phyloP scores from a whole-genome alignment of 2,888 invertebrate genomes.

The Eupelmus urozonus region DNA sequence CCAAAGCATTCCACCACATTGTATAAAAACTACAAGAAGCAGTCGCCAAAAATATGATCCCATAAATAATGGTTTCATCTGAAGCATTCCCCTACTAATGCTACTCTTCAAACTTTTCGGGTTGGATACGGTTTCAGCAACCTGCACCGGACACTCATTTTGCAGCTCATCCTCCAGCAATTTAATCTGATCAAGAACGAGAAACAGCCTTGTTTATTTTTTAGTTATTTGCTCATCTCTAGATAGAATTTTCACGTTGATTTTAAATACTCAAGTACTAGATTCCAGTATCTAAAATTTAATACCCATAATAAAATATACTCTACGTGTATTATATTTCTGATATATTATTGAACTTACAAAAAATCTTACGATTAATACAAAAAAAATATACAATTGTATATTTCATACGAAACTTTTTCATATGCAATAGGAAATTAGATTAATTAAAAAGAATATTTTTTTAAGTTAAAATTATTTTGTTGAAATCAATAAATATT shows the following conservation, averaged over 20 bases:
- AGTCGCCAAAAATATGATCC: slow-evolving; percentile 82
- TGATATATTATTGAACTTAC: too few relatives aligned
- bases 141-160: background rate
- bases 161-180: slow-evolving; percentile 49
- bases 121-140: background rate
- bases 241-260: slow-evolving; percentile 26
- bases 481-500: too few relatives aligned
- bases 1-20: slow-evolving; percentile 74
- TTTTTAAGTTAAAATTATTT: too few relatives aligned
- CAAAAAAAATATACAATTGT: too few relatives aligned
- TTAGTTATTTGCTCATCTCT: slow-evolving; percentile 25
- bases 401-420: too few relatives aligned
- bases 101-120: slow-evolving; percentile 75
- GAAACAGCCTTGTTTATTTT: slow-evolving; percentile 41
- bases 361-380: too few relatives aligned
- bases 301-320: background rate
- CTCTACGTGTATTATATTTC: too few relatives aligned
- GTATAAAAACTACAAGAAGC: slow-evolving; percentile 82
- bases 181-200: slow-evolving; percentile 50
- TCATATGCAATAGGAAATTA: too few relatives aligned
- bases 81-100: slow-evolving; percentile 80
- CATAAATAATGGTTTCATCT: slow-evolving; percentile 83
- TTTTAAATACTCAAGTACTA: background rate
- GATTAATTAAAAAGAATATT: too few relatives aligned
- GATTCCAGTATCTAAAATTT: background rate